Evolutionary conservation across 2,113 vertebrate genomes (phyloP).

Genomic region (Larimichthys polyactis): DNA sequence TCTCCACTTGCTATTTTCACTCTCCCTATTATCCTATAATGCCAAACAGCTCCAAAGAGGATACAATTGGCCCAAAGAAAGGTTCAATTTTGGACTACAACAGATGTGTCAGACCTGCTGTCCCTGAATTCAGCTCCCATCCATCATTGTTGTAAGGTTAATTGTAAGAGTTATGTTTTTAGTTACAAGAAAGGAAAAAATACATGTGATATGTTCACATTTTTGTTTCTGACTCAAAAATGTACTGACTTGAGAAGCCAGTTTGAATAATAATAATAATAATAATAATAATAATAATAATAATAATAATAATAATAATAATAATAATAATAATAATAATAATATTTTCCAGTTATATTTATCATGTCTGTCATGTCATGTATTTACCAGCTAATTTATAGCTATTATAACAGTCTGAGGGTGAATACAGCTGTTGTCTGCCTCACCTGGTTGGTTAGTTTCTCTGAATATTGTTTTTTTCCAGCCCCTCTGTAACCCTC

Average conservation of each 20-base stretch:
- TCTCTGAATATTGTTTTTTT: background rate
- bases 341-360: background rate
- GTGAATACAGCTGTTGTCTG: background rate
- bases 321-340: too few relatives aligned
- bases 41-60: background rate
- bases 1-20: background rate
- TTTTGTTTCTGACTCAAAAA: background rate
- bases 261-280: too few relatives aligned
- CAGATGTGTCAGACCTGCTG: constrained; percentile 11
- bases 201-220: too few relatives aligned
- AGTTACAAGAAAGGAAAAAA: too few relatives aligned
- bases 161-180: background rate
- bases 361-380: background rate
- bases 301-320: too few relatives aligned
- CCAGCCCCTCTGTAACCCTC: background rate
- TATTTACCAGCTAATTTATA: background rate
- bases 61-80: background rate
- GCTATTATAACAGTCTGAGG: background rate
- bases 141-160: background rate
- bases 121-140: background rate
- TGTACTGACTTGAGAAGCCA: background rate
- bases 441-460: background rate
- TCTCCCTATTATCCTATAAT: background rate
- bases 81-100: background rate
- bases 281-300: too few relatives aligned